phyloP scores from a whole-genome alignment of 2,797 vertebrate genomes.

The Parauchenoglanis punctatus region DNA sequence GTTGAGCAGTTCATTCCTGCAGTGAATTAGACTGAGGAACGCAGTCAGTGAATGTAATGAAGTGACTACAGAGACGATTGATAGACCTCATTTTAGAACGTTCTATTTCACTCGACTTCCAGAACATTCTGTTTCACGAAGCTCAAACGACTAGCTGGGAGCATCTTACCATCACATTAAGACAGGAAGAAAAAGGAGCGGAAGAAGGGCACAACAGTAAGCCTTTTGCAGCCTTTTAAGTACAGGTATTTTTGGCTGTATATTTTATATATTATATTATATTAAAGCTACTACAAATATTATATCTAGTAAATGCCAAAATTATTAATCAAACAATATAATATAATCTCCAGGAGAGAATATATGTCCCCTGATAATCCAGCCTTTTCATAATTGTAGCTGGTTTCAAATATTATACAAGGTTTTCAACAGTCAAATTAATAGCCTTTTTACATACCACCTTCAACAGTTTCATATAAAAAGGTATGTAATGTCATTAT shows the following conservation, averaged over 20 bases:
- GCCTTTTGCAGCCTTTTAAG: slow-evolving; percentile 45
- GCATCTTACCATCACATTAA: slow-evolving; percentile 66
- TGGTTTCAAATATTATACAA: neutral
- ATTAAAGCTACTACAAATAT: slow-evolving; percentile 52
- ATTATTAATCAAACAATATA: neutral
- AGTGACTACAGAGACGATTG: slow-evolving; percentile 62
- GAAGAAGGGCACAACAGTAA: slow-evolving; percentile 50
- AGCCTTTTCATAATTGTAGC: slow-evolving; percentile 24
- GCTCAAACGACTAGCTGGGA: slow-evolving; percentile 66
- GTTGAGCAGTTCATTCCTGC: slow-evolving; percentile 68
- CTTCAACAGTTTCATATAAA: neutral
- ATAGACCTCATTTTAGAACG: slow-evolving; percentile 72
- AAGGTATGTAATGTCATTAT: neutral
- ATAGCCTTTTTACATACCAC: neutral
- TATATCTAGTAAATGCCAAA: neutral
- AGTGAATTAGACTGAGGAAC: slow-evolving; percentile 68
- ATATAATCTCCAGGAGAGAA: slow-evolving; percentile 4
- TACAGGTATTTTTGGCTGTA: neutral
- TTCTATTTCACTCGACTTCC: slow-evolving; percentile 55
- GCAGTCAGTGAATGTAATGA: slow-evolving; percentile 63
- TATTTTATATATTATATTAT: slow-evolving; percentile 53
- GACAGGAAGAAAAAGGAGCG: slow-evolving; percentile 52
- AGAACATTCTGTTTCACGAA: slow-evolving; percentile 67
- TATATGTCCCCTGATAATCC: slow-evolving; percentile 2
- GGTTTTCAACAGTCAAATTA: neutral